phyloP scores from a whole-genome alignment of 2,113 vertebrate genomes.

The Jaculus jaculus region DNA sequence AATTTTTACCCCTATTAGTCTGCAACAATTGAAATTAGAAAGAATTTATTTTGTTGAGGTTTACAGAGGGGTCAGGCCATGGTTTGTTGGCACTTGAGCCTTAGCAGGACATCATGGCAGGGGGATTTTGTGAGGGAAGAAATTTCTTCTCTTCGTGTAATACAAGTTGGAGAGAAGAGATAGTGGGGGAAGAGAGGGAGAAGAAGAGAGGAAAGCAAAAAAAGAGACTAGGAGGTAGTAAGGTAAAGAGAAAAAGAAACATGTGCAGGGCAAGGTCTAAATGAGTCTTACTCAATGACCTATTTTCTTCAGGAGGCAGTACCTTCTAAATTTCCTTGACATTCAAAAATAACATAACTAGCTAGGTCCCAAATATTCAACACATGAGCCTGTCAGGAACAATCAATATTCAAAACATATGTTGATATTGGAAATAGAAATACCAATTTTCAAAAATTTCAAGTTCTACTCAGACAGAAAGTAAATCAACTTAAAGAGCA shows the following conservation, averaged over 20 bases:
- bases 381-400: neutral
- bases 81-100: neutral
- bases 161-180: neutral
- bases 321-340: neutral
- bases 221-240: neutral
- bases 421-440: neutral
- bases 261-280: neutral
- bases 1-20: neutral
- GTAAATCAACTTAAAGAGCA: neutral
- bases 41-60: neutral
- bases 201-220: neutral
- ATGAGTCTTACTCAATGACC: neutral
- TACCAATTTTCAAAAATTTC: neutral
- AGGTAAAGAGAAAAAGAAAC: too few relatives aligned
- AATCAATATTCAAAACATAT: neutral
- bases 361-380: neutral
- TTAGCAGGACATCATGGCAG: neutral
- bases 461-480: too few relatives aligned
- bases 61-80: too few relatives aligned
- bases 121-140: neutral
- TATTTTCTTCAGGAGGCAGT: neutral
- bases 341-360: neutral
- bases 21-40: neutral
- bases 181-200: too few relatives aligned
- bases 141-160: neutral